A percentile compares a stretch with the other conserved stretches of the same genome.
phyloP scores from a whole-genome alignment of 1,140 invertebrate genomes.

The Drosophila insularis region DNA sequence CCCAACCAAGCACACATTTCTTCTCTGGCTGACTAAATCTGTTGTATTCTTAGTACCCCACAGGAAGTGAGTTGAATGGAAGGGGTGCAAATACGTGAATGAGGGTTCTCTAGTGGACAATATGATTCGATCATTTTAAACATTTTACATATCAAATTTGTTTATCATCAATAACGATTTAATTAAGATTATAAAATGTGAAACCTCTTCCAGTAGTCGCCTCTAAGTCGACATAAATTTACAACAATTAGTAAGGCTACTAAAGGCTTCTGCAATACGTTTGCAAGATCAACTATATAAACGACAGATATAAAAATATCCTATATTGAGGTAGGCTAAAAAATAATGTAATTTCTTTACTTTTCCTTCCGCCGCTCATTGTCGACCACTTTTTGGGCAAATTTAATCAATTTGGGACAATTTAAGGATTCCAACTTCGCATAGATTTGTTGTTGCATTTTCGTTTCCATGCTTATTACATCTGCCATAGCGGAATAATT shows the following conservation, averaged over 20 bases:
- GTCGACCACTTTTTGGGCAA: constrained; percentile 20
- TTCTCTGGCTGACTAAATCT: neutral
- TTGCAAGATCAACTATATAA: too few relatives aligned
- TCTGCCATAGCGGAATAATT: constrained; percentile 40
- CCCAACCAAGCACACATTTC: neutral
- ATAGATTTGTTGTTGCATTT: constrained; percentile 44
- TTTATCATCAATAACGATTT: too few relatives aligned
- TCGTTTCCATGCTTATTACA: constrained; percentile 44
- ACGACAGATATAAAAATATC: too few relatives aligned
- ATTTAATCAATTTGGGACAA: constrained; percentile 23
- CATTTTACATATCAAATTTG: neutral
- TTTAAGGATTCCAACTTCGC: constrained; percentile 21
- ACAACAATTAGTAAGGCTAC: too few relatives aligned
- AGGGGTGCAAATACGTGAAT: neutral
- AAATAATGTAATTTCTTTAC: neutral
- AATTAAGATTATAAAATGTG: too few relatives aligned
- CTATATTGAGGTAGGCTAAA: too few relatives aligned
- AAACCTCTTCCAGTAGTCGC: too few relatives aligned
- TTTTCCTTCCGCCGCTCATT: neutral
- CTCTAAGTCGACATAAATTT: neutral
- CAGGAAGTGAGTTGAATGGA: neutral
- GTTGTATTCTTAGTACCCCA: neutral
- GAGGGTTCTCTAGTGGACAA: neutral
- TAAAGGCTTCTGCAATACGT: neutral
- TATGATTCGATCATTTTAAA: neutral